Base-by-base conservation (phyloP, 2,797 vertebrate genomes). In the Melanotaenia maccullochi region DNA sequence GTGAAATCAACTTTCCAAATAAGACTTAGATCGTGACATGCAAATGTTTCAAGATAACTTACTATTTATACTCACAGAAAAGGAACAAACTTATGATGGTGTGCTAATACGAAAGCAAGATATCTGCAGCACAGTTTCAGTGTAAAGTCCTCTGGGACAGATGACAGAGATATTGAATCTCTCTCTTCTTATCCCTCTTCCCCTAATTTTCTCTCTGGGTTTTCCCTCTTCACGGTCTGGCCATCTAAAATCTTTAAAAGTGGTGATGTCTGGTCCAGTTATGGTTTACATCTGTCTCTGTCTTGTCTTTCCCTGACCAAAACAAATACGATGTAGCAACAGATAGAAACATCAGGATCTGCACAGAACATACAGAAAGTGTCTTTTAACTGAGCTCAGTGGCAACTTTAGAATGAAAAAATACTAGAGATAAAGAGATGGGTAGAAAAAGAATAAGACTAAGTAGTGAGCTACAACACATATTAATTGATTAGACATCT, bases 171-270 rank as follows among this genome's bases (percentile, higher is more conserved):
- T 70, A 55, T 22, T 9, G 28, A 63, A 71, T 78, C 38, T 52
- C 60, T 72, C 35, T 68, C 62, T 73, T 79, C 63, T 82, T 44
- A 58, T 33, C 61, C 63, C 54, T 66, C 57, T 78, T 76, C 65
- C 60, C 49, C 24, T 70, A 25, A 63, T 67, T 61, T 66, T 68
- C 51, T 62, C 22, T 9, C 18, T 67, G 44, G 40, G 30, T 73
- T 83, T 73, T 35, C 82, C 75, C 62, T 76, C 49, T 55, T 83
- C 36, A 65, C 5, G 44, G 63, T 62, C 51, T 56, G 18, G 28
- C 58, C 70, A 42, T 56, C 47, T 65, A 12, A 71, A 79, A 64
- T 33, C 69, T 74, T 76, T 76, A 81, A 71, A 71, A 68, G 60
- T 57, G 24, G 30, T 13, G 65, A 85, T 38, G 60, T 83, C 71